A percentile compares a stretch with the other conserved stretches of the same genome.
phyloP scores from a whole-genome alignment of 2,888 invertebrate genomes.

The Tipula confusa region DNA sequence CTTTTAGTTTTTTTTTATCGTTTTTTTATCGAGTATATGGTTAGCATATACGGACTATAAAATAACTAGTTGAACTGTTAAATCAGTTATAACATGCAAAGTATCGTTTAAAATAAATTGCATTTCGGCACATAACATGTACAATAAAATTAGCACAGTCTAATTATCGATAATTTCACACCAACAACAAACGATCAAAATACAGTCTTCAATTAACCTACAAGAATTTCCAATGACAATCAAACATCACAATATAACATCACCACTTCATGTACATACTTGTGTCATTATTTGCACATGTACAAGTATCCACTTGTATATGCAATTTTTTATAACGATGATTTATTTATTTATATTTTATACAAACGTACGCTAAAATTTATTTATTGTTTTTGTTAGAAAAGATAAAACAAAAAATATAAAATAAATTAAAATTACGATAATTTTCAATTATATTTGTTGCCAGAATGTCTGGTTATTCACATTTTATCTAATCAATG shows the following conservation, averaged over 20 bases:
- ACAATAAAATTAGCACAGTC: background rate
- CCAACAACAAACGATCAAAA: too few species aligned
- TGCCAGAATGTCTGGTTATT: constrained; percentile 20
- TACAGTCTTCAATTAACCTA: background rate
- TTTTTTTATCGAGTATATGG: too few species aligned
- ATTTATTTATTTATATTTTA: background rate
- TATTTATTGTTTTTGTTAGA: background rate
- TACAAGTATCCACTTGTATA: background rate
- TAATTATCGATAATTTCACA: background rate
- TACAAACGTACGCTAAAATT: background rate
- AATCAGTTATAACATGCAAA: too few species aligned
- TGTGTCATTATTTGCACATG: background rate
- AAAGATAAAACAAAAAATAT: background rate
- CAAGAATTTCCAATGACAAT: background rate
- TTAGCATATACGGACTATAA: too few species aligned
- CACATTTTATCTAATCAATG: constrained; percentile 25
- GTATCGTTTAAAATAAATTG: too few species aligned
- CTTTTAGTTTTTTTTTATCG: too few species aligned
- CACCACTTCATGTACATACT: background rate
- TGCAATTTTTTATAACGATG: background rate
- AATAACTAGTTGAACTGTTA: too few species aligned
- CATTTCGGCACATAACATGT: background rate
- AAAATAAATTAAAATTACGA: background rate
- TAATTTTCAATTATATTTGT: constrained; percentile 14
- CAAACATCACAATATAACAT: background rate